phyloP scores from a whole-genome alignment of 2,113 vertebrate species.

The Tetraodon nigroviridis region DNA sequence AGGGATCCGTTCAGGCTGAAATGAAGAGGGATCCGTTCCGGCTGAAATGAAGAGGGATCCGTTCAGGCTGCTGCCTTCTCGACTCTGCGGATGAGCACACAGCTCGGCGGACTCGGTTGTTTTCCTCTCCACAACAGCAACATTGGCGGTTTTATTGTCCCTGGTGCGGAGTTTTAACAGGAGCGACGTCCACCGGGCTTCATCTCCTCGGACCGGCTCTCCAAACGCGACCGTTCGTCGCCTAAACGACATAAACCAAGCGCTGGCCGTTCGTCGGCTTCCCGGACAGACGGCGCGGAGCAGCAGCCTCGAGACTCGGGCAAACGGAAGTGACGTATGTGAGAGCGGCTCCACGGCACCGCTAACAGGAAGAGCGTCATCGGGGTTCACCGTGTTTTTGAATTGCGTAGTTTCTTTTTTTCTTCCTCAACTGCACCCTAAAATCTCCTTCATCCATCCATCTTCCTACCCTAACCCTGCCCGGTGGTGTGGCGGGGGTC shows the following conservation, averaged over 20 bases:
- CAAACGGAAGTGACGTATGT: slow-evolving; percentile 73
- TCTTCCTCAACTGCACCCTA: neutral
- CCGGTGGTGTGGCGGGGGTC: no score
- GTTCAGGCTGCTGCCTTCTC: slow-evolving; percentile 68
- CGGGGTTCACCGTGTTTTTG: no score
- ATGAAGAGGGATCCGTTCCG: slow-evolving; percentile 17
- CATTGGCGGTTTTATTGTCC: neutral
- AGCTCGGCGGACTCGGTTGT: slow-evolving; percentile 60
- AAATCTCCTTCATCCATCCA: no score
- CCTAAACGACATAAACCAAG: neutral
- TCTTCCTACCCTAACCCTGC: no score
- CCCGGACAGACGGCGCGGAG: slow-evolving; percentile 53
- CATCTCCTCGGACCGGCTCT: neutral
- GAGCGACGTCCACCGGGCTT: slow-evolving; percentile 19
- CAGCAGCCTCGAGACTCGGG: slow-evolving; percentile 35
- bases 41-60: slow-evolving; percentile 29
- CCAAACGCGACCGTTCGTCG: neutral
- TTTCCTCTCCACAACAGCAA: slow-evolving; percentile 53
- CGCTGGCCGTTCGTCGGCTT: slow-evolving; percentile 25
- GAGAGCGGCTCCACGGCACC: slow-evolving; percentile 54
- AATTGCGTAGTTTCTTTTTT: neutral
- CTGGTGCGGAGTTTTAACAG: no score
- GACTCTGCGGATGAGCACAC: slow-evolving; percentile 78
- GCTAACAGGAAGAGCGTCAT: slow-evolving; percentile 1
- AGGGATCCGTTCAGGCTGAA: no score